These are phyloP conservation scores for Pandion haliaetus DNA, from an alignment of 2,113 vertebrate genomes.

Conservation along the genomic window DNA sequence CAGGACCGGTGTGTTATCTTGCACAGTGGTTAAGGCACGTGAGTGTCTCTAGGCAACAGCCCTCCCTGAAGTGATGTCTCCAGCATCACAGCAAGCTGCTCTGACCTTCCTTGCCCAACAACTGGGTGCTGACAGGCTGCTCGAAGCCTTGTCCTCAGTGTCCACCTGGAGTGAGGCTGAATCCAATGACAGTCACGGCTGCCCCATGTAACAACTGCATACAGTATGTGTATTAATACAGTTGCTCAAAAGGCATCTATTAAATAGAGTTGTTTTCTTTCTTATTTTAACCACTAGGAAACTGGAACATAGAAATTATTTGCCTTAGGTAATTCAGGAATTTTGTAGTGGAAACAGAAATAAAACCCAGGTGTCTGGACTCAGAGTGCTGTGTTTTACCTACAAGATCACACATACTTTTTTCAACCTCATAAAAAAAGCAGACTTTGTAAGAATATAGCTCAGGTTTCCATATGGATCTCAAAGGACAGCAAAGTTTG, in stretches of 20 bases:
- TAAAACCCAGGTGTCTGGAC: neutral
- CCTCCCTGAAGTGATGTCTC: neutral
- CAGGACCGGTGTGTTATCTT: neutral
- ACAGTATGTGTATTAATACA: neutral
- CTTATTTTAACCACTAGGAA: neutral
- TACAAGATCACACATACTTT: neutral
- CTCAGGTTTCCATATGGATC: neutral
- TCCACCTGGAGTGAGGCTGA: neutral
- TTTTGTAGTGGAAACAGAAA: neutral
- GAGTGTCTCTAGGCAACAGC: neutral
- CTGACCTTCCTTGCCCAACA: neutral
- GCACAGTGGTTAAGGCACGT: fast-evolving
- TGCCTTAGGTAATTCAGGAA: neutral
- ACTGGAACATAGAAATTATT: neutral
- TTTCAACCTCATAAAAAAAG: neutral
- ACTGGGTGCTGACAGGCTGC: neutral
- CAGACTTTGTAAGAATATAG: neutral
- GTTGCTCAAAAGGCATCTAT: neutral
- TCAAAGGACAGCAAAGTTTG: neutral
- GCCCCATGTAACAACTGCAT: neutral
- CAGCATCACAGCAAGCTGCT: neutral
- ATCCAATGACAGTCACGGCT: neutral
- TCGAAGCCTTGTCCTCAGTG: neutral
- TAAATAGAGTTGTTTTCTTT: neutral
- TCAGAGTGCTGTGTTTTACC: neutral